Base-by-base conservation (phyloP, 2,888 invertebrate species). In the Ramazzottius varieornatus region DNA sequence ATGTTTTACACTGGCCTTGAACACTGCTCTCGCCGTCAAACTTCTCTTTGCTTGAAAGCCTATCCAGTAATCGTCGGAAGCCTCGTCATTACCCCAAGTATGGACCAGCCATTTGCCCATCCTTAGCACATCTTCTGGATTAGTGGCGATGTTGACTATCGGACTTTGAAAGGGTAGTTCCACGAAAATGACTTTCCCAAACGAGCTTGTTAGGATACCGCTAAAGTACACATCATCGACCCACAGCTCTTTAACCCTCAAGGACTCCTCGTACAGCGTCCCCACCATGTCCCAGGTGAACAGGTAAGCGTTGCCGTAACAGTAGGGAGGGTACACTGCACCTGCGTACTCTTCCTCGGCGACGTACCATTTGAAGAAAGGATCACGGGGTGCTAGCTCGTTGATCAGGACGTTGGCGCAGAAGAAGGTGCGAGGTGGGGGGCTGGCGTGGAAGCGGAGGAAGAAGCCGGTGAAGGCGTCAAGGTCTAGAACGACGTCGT, bases 361-460 rank as follows among this genome's bases (percentile, higher is more conserved):
- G 8, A 86, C 86, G 65, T 82, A 81, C 87, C 87, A 88, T 74
- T 87, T 87, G 2, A 0, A 69, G 16, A 24, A n/a, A n/a, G n/a
- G n/a, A n/a, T n/a, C n/a, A n/a, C n/a, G n/a, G n/a, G n/a, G n/a
- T n/a, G n/a, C n/a, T n/a, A n/a, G n/a, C n/a, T 16, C 29, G 29
- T 54, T 54, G 16, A 8, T 8, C 20, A 24, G 20, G 4, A 54
- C 29, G 54, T 54, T 8, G 24, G n/a, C 29, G 54, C 54, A 54
- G 54, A 24, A 29, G 8, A 54, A 24, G 20, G 54, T 54, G 13
- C 29, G 13, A 16, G 54, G 54, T 13, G 54, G n/a, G 16, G 8
- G 8, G 40, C 8, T 40, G 20, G 8, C 40, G 8, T 13, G 40
- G 40, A 13, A 8, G 40, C 29, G 20, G 16, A 54, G 8, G 29